Evolutionary conservation across 1,140 invertebrate species (phyloP), one percentile per base, ranked within the genome.

Genomic region (Colletes latitarsis): DNA sequence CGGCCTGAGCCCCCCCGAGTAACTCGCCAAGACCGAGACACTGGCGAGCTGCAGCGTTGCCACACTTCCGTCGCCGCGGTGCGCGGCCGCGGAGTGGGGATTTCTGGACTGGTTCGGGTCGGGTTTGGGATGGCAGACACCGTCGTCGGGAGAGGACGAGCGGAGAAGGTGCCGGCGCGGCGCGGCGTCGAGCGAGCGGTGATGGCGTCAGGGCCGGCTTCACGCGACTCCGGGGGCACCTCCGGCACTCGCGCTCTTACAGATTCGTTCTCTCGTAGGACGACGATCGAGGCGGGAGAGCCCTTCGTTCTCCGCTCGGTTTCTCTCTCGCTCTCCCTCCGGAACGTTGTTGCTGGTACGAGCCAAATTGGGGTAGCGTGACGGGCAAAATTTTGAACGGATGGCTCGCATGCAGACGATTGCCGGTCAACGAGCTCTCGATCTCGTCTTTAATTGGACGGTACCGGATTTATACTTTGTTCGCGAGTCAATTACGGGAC

Each of bases 11-110:
- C 88, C 88, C 88, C 89, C 89, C 90, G 89, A 89, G 90, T 89
- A 89, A 90, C 86, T 89, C 86, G 91, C 90, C 90, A 89, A 90
- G 90, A 90, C 90, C 89, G 89, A 91, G 91, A 90, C 90, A 90
- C 89, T 89, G 83, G 83, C 82, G 87, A 88, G 87, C 85, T 82
- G 89, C 91, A 83, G 86, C 85, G 91, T 92, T 92, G 91, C 91
- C 91, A 89, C 88, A 89, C 89, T 90, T 91, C 82, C 87, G 86
- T 83, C 78, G 83, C 75, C 78, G 81, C 86, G 70, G 81, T 84
- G 76, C 76, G 88, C 86, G 73, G 63, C 70, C 73, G 72, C 79
- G 66, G 82, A 86, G 89, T 86, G 90, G 89, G 89, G 89, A 88
- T 87, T 89, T 91, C 89, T 87, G 85, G 86, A 90, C 83, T 91